Evolutionary conservation across 2,113 vertebrate species (phyloP).

Genomic region (Jacana jacana): DNA sequence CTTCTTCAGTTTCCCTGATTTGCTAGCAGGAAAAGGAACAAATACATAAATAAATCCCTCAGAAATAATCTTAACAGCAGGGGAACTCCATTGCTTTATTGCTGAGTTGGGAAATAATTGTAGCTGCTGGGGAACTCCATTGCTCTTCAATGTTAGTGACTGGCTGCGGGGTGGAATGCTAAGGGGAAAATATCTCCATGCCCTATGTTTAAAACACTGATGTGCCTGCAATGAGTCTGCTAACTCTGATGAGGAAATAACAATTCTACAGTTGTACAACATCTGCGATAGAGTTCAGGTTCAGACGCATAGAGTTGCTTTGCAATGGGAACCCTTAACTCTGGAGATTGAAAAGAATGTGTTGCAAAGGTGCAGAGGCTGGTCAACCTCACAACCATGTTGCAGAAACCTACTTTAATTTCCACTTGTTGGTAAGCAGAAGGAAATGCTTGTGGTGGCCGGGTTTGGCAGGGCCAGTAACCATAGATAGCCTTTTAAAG

Average conservation of each 20-base stretch:
- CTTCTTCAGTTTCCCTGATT: not conserved
- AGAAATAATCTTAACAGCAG: not conserved
- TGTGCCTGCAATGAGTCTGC: not conserved
- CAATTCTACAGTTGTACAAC: not conserved
- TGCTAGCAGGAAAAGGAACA: not conserved
- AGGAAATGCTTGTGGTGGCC: not conserved
- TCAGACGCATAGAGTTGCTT: accelerated
- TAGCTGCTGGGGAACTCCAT: not conserved
- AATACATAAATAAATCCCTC: not conserved
- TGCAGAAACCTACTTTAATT: not conserved
- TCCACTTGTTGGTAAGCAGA: not conserved
- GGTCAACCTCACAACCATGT: not conserved
- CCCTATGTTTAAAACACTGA: not conserved
- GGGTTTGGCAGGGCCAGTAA: not conserved
- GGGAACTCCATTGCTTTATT: not conserved
- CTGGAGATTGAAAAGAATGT: not conserved
- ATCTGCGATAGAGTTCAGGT: not conserved
- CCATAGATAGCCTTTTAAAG: not conserved
- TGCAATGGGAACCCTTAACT: not conserved
- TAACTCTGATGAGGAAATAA: not conserved
- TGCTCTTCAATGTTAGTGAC: not conserved
- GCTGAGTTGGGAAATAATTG: not conserved
- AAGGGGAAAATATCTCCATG: not conserved
- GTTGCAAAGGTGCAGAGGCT: not conserved
- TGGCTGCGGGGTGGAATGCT: not conserved